Base-by-base conservation (phyloP, 1,140 invertebrate genomes). In the honey bee (Apis mellifera) region DNA sequence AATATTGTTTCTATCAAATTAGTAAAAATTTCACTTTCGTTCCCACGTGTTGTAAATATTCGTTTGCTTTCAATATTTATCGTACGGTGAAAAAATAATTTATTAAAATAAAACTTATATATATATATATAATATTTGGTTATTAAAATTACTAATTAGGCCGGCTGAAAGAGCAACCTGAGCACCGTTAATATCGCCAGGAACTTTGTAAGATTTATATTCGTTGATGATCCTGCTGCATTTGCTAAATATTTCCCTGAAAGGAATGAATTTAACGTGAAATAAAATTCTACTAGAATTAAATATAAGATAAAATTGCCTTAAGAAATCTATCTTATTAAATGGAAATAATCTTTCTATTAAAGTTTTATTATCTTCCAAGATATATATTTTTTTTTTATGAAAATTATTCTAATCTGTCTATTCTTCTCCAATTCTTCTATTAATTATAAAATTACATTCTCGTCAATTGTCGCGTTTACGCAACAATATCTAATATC, bases 171-270 rank as follows among this genome's bases (percentile, higher is more conserved):
- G 70, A 87, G 71, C 76, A 90, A 68, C 77, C 77, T 77, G 68
- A 89, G 76, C 69, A 86, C 82, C 64, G 70, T 74, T 23, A 87
- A 55, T 11, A 82, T 74, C 19, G 48, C 70, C 80, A 89, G 60
- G 74, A 86, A 86, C 75, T 83, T 81, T n/a, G 17, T 71, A 1
- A 72, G 9, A 54, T 57, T 69, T 7, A 59, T 50, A 21, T 50
- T 42, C 17, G 15, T 19, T 15, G 57, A 72, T 42, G 78, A 79
- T 73, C 15, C 64, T n/a, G 84, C 86, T 42, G 84, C 89, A 75
- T 88, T 91, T 54, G 93, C 92, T 77, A 89, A 64, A 83, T 92
- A 89, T 83, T 93, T 94, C 93, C 93, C 93, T 94, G 89, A 42
- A 83, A 92, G 66, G 80, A 65, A 7, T 23, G 11, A 13, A 66